phyloP scores from a whole-genome alignment of 2,113 vertebrate genomes.

The Elgaria multicarinata region DNA sequence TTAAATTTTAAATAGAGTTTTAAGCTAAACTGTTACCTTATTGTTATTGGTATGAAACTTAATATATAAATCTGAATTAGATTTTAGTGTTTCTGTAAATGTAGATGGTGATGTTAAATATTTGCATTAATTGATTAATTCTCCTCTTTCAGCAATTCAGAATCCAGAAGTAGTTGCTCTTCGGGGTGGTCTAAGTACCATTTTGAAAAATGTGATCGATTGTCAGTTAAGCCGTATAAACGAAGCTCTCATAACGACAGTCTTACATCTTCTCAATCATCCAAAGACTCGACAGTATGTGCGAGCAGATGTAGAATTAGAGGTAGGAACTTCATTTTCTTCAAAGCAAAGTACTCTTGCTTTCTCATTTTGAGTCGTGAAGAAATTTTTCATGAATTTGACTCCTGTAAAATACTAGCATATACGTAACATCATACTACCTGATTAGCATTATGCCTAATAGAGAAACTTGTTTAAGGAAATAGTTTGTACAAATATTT shows the following conservation, averaged over 20 bases:
- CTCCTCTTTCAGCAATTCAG: slow-evolving; percentile 87
- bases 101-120: background rate
- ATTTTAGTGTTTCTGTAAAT: background rate
- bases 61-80: background rate
- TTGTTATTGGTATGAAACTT: background rate
- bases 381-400: background rate
- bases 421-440: background rate
- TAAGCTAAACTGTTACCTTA: background rate
- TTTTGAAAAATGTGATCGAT: slow-evolving; percentile 97
- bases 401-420: background rate
- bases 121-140: background rate
- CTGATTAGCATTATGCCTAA: too few relatives aligned
- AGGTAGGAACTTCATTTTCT: slow-evolving; percentile 80
- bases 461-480: background rate
- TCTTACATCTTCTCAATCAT: slow-evolving; percentile 98
- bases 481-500: background rate
- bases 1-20: background rate
- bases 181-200: slow-evolving; percentile 94
- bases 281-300: slow-evolving; percentile 96
- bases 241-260: slow-evolving; percentile 96
- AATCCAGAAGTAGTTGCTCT: slow-evolving; percentile 97
- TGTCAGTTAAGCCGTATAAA: slow-evolving; percentile 98
- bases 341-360: background rate
- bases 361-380: background rate
- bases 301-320: slow-evolving; percentile 93